Base-by-base conservation (phyloP, 2,797 vertebrate genomes). In the Halcyon smyrnensis region DNA sequence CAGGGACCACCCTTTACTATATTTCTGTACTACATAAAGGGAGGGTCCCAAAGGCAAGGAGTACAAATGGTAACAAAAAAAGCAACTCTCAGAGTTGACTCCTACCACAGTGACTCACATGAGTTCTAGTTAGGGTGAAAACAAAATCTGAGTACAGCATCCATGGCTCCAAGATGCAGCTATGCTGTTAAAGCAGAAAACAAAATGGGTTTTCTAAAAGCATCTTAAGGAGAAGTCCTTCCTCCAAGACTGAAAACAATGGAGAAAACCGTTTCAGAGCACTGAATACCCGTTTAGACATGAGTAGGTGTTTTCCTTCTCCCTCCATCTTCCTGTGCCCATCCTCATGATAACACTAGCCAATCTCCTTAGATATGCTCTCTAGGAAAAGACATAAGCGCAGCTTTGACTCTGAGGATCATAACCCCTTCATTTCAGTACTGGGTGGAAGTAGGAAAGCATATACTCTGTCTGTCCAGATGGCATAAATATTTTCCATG, bases 401-500 rank as follows among this genome's bases (percentile, higher is more conserved):
- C 8, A 80, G 78, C 45, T 84, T 84, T 87, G 68, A 62, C 85
- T 84, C 37, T 76, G 45, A 62, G 57, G 86, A 83, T 30, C 57
- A 82, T 51, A 95, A 94, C 81, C 68, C 48, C 16, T 92, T 85
- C 53, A 46, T 89, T 90, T 89, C 64, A 39, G 75, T 69, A 54
- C 37, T 30, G 36, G 4, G 25, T 86, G n/a, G 77, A 96, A 94
- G 77, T n/a, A 94, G 77, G 89, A 85, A 93, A 92, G 50, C 68
- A 54, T 74, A 87, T 37, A 89, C 41, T 84, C 54, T 39, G 16
- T 81, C 43, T 50, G 87, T 86, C 86, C 96, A 96, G 90, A 94
- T 89, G 90, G 88, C 77, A 90, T 86, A 91, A 95, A 95, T 94
- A 95, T 89, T 95, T 91, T 70, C 60, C 80, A 54, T 43, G 84